Conservation (phyloP, 64 coral and sea anemone species). For the Acropora tenuis region DNA sequence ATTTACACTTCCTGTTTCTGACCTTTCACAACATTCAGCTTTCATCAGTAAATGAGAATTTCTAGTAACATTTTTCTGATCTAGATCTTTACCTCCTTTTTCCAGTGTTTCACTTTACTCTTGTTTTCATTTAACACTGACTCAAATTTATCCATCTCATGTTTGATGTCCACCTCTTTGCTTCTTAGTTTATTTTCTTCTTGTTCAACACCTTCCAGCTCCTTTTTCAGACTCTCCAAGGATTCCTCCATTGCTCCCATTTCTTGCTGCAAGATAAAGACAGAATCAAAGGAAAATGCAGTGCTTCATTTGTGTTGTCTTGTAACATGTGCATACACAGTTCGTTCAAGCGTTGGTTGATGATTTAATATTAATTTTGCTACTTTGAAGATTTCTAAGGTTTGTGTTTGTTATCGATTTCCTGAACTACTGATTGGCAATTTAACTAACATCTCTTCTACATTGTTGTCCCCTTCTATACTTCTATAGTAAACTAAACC, state of each 20-base stretch:
- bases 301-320: no score
- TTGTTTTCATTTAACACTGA: constrained; percentile 82
- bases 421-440: no score
- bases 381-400: no score
- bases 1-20: no score
- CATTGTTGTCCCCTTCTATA: no score
- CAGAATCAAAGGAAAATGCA: background rate
- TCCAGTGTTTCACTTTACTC: constrained; percentile 88
- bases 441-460: no score
- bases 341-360: no score
- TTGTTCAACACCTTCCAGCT: constrained; percentile 61
- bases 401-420: no score
- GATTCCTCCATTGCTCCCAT: constrained; percentile 83
- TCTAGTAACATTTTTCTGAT: background rate
- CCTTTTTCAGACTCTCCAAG: constrained; percentile 41
- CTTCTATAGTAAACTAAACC: no score
- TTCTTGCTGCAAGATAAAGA: constrained; percentile 21
- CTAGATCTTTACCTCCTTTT: constrained; percentile 74
- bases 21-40: background rate
- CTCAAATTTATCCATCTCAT: constrained; percentile 94
- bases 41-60: background rate
- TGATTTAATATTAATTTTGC: no score
- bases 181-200: constrained; percentile 74
- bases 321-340: no score
- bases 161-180: constrained; percentile 92